Evolutionary conservation across 2,888 invertebrate genomes (phyloP).

Genomic region (Thyatira batis): DNA sequence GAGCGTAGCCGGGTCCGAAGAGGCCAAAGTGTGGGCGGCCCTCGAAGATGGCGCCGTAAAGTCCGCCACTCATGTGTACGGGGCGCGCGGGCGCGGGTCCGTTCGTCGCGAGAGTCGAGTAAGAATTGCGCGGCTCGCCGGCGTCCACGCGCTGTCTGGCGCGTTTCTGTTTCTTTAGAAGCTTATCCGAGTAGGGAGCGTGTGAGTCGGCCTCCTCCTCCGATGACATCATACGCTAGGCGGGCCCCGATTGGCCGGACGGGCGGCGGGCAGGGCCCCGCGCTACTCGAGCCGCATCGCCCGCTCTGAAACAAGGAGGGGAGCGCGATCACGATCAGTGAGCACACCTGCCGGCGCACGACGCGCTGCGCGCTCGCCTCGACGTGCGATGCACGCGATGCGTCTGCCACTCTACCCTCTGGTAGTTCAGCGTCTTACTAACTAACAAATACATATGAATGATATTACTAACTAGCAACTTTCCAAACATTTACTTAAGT

Average conservation of each 20-base stretch:
- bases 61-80: constrained; percentile 92
- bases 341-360: constrained; percentile 72
- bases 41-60: constrained; percentile 94
- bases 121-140: constrained; percentile 96
- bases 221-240: constrained; percentile 97
- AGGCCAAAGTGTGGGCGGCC: constrained; percentile 91
- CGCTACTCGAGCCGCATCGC: constrained; percentile 78
- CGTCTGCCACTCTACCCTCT: no score
- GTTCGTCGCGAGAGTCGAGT: constrained; percentile 84
- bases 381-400: constrained; percentile 22
- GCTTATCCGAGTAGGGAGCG: constrained; percentile 96
- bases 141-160: constrained; percentile 98
- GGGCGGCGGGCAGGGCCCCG: constrained; percentile 83
- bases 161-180: constrained; percentile 96
- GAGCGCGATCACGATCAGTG: constrained; percentile 61
- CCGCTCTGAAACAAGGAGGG: constrained; percentile 78
- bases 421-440: constrained; percentile 34
- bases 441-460: constrained; percentile 35
- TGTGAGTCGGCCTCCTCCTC: constrained; percentile 97
- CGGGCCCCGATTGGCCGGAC: constrained; percentile 91
- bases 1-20: constrained; percentile 92
- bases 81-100: constrained; percentile 83
- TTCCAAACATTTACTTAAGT: constrained; percentile 1
- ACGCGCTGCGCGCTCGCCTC: constrained; percentile 44
- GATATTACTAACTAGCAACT: background rate